Conservation (phyloP, 2,888 invertebrate species). For the Pedicia rivosa region DNA sequence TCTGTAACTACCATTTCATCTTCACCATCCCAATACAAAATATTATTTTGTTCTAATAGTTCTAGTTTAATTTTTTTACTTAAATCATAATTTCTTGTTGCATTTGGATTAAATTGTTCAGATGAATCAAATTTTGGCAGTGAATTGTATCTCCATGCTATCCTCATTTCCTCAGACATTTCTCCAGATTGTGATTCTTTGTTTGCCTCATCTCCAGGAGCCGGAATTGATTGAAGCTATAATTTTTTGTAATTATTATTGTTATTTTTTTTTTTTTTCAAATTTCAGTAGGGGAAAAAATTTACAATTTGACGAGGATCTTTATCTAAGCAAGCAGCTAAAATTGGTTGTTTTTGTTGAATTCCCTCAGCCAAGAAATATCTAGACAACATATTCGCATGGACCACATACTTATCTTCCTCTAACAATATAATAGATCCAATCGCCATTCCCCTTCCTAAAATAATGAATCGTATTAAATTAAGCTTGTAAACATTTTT, state of each 20-base stretch:
- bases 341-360: conserved; percentile 52
- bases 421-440: conserved; percentile 38
- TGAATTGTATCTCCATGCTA: conserved; percentile 82
- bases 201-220: background rate
- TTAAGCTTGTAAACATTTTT: too few species aligned
- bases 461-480: background rate
- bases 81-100: conserved; percentile 69
- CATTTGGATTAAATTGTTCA: conserved; percentile 31
- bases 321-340: conserved; percentile 57
- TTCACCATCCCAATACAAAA: conserved; percentile 30
- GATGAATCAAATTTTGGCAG: conserved; percentile 43
- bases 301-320: conserved; percentile 46
- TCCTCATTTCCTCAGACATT: conserved; percentile 50
- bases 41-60: conserved; percentile 38
- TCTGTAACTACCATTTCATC: too few species aligned
- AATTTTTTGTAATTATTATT: conserved; percentile 33
- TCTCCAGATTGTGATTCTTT: background rate
- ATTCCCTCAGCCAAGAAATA: conserved; percentile 84
- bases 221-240: conserved; percentile 37
- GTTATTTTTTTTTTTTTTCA: too few species aligned
- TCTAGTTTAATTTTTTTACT: conserved; percentile 51
- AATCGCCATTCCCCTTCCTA: background rate
- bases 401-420: conserved; percentile 65
- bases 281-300: conserved; percentile 10
- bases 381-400: conserved; percentile 61